These are phyloP conservation scores for Kryptopterus vitreolus DNA, from an alignment of 2,797 vertebrate species.

Conservation along the genomic window DNA sequence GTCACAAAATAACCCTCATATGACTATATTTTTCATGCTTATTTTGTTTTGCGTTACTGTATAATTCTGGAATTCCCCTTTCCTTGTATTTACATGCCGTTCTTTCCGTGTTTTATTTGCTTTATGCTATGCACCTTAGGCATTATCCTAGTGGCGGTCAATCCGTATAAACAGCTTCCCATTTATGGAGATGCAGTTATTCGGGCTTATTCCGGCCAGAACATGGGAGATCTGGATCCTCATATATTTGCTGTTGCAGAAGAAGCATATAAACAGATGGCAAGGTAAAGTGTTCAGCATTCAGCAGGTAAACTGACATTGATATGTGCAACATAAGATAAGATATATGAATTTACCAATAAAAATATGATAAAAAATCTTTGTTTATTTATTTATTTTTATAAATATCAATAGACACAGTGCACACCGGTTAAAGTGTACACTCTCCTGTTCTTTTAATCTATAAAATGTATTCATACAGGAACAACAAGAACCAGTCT, in stretches of 20 bases:
- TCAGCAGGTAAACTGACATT: background rate
- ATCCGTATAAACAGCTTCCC: slow-evolving; percentile 92
- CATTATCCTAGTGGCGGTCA: slow-evolving; percentile 95
- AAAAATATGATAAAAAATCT: background rate
- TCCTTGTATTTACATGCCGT: background rate
- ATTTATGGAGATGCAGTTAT: slow-evolving; percentile 97
- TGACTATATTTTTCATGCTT: background rate
- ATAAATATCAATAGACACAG: background rate
- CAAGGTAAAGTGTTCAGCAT: slow-evolving; percentile 75
- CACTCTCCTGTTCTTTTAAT: background rate
- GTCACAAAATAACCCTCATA: background rate
- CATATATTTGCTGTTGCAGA: slow-evolving; percentile 98
- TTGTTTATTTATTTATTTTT: background rate
- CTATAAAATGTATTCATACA: slow-evolving; percentile 53
- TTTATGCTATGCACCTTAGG: slow-evolving; percentile 68
- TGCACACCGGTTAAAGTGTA: background rate
- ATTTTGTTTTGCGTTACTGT: background rate
- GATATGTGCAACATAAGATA: background rate
- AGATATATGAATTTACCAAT: background rate
- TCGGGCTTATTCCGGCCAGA: slow-evolving; percentile 95
- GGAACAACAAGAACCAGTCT: slow-evolving; percentile 94
- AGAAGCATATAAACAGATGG: slow-evolving; percentile 99
- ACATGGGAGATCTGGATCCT: slow-evolving; percentile 98
- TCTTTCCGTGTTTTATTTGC: background rate
- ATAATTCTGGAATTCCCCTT: background rate